Conservation (phyloP, 2,888 invertebrate species). For the Strigamia maritima region DNA sequence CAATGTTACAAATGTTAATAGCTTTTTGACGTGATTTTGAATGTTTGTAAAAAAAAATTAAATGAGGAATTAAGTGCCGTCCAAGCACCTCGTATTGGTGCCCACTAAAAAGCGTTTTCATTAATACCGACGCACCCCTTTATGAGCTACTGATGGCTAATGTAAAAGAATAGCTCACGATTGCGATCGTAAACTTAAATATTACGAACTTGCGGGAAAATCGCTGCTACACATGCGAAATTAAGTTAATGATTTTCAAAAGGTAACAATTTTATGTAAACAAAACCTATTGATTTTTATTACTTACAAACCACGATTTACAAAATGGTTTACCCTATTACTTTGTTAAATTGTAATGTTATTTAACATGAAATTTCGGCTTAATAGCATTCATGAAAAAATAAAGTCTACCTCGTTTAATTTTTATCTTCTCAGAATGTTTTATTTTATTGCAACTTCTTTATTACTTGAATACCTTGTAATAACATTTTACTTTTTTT, state of each 20-base stretch:
- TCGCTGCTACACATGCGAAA: not conserved
- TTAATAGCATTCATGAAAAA: not conserved
- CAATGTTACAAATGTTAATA: not conserved
- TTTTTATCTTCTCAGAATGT: not conserved
- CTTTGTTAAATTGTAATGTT: not conserved
- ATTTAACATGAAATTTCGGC: not conserved
- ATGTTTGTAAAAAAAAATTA: not conserved
- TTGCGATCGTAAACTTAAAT: slow-evolving; percentile 36
- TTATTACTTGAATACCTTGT: not conserved
- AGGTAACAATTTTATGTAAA: not conserved
- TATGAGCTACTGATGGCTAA: slow-evolving; percentile 35
- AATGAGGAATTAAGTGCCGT: slow-evolving; percentile 12
- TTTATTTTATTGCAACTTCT: not conserved
- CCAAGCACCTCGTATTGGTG: slow-evolving; percentile 33
- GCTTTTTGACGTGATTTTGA: slow-evolving; percentile 19
- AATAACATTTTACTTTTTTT: not conserved
- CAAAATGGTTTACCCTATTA: no score
- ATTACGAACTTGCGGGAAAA: not conserved
- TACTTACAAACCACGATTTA: no score
- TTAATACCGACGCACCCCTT: not conserved
- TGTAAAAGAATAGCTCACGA: slow-evolving; percentile 32
- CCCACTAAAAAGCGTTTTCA: slow-evolving; percentile 31
- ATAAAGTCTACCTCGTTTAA: not conserved
- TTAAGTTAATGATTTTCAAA: not conserved
- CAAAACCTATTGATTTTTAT: not conserved